Base-by-base conservation (phyloP, 2,113 vertebrate genomes). In the Pygoscelis antarcticus region DNA sequence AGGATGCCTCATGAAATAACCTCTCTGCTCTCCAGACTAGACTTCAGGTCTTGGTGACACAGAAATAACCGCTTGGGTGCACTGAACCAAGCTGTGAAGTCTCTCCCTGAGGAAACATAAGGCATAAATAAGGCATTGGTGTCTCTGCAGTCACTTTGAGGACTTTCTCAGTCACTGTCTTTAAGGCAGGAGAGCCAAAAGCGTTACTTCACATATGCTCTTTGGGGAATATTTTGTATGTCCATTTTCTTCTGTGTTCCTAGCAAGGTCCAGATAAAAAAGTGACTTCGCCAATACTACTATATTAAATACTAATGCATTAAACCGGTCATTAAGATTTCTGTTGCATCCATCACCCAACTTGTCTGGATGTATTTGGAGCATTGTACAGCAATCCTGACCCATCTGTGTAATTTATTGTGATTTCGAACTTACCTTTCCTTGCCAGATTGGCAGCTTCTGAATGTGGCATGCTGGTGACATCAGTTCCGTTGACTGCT, bases 401-500 rank as follows among this genome's bases (percentile, higher is more conserved):
- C 16, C 12, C 11, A 44, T 16, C 36, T 0, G 2, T 57, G 30
- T 61, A 72, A 61, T 61, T 57, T 57, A 32, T 3, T 51, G 26
- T 60, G 6, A 55, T 42, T 16, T 58, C 49, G 74, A 89, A 96
- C 52, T 95, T 97, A 98, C 98, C 99, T 98, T 98, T 99, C 44
- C 98, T 98, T 62, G 99, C 99, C 47, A 99, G 97, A 74, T 98
- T 98, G 58, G 98, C 99, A 65, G 99, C 99, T 96, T 99, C 99
- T 44, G 99, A 99, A 26, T 99, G 99, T 76, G 98, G 98, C 55
- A 98, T 97, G 26, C 98, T 99, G 66, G 98, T 99, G 90, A 99
- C 99, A 95, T 99, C 98, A 1, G 98, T 99, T 83, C 99, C 99
- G 16, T 99, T 99, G 76, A 99, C 99, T 68, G 99, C 98, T 87